Percentiles rank a stretch among this genome's conserved stretches.
Evolutionary conservation across 1,140 invertebrate genomes (phyloP).

Genomic region (Idris sp.): DNA sequence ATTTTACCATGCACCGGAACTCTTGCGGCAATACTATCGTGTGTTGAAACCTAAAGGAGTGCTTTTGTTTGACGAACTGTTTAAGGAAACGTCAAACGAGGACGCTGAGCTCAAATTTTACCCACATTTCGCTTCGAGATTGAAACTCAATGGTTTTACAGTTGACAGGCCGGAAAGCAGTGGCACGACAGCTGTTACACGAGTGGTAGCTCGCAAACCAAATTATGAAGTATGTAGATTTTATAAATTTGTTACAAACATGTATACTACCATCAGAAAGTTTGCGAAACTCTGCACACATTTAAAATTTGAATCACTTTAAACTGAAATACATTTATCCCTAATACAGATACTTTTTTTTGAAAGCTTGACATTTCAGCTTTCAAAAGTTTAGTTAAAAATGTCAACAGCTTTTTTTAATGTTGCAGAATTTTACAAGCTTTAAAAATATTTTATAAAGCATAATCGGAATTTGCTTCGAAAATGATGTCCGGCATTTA

Average conservation of each 20-base stretch:
- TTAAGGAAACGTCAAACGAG: conserved; percentile 24
- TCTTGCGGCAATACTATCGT: conserved; percentile 40
- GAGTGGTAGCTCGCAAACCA: conserved; percentile 35
- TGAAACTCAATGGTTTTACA: conserved; percentile 41
- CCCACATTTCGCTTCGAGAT: conserved; percentile 29
- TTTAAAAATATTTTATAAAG: too few relatives aligned
- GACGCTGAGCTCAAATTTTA: conserved; percentile 31
- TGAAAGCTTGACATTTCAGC: too few relatives aligned
- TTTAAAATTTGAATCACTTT: too few relatives aligned
- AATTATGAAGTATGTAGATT: conserved; percentile 28
- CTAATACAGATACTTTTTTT: too few relatives aligned
- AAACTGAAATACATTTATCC: too few relatives aligned
- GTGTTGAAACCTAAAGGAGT: conserved; percentile 39
- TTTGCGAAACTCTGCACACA: too few relatives aligned
- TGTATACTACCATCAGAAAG: too few relatives aligned
- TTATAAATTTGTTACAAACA: neutral
- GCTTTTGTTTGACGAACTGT: conserved; percentile 25
- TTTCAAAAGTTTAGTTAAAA: too few relatives aligned
- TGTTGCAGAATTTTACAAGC: too few relatives aligned
- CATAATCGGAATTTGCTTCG: too few relatives aligned
- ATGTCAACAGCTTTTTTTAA: too few relatives aligned
- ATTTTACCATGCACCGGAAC: conserved; percentile 35
- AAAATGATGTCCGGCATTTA: too few relatives aligned
- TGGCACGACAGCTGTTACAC: neutral
- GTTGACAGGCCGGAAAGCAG: conserved; percentile 4